Evolutionary conservation across 2,888 invertebrate genomes (phyloP).

Genomic region (Nowickia ferox): DNA sequence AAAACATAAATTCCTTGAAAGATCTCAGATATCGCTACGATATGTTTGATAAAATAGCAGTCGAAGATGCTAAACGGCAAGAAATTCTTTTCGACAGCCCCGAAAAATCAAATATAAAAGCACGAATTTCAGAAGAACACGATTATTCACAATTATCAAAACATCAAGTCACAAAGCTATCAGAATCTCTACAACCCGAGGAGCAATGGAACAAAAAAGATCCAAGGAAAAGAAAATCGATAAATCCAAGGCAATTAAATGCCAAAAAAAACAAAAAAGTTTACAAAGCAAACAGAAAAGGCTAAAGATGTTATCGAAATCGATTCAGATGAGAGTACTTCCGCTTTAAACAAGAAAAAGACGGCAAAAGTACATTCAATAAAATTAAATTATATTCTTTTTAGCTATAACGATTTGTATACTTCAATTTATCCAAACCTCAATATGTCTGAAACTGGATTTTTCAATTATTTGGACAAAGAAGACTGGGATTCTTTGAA

Average conservation of each 20-base stretch:
- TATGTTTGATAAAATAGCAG: slow-evolving; percentile 16
- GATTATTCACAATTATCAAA: neutral
- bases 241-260: slow-evolving; percentile 11
- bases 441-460: neutral
- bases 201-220: too few relatives aligned
- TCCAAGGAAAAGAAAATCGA: slow-evolving; percentile 14
- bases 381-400: neutral
- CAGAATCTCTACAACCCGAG: neutral
- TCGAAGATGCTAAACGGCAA: too few relatives aligned
- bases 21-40: too few relatives aligned
- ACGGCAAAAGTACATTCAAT: neutral
- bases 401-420: slow-evolving; percentile 25
- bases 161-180: neutral
- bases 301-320: neutral
- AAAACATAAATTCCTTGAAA: too few relatives aligned
- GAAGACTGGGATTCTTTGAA: slow-evolving; percentile 23
- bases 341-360: neutral
- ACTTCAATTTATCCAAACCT: neutral
- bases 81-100: too few relatives aligned
- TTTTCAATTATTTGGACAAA: slow-evolving; percentile 2
- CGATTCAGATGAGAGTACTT: neutral
- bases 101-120: too few relatives aligned
- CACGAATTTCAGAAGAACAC: slow-evolving; percentile 1
- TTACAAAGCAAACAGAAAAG: neutral
- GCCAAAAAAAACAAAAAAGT: slow-evolving; percentile 27